Evolutionary conservation across 2,888 invertebrate genomes (phyloP).

Genomic region (Fragum sueziense): DNA sequence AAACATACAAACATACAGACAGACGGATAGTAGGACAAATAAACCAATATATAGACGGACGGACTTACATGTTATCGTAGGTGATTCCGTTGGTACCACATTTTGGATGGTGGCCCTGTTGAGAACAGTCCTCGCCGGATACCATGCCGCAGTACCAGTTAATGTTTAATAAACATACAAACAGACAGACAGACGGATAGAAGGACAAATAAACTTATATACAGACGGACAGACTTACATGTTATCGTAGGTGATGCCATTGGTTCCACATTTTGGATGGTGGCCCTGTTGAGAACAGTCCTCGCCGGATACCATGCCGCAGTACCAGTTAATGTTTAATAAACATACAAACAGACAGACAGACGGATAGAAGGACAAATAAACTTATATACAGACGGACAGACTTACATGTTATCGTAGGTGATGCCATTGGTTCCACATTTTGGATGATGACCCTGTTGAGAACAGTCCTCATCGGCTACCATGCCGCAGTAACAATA

Average conservation of each 20-base stretch:
- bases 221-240: slow-evolving; percentile 8
- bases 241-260: slow-evolving; percentile 14
- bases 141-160: slow-evolving; percentile 47
- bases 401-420: slow-evolving; percentile 13
- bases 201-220: too few species aligned
- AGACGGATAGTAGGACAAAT: too few species aligned
- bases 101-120: slow-evolving; percentile 1
- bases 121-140: slow-evolving; percentile 26
- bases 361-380: too few species aligned
- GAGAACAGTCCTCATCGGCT: slow-evolving; percentile 28
- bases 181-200: too few species aligned
- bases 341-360: too few species aligned
- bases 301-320: slow-evolving; percentile 26
- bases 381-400: too few species aligned
- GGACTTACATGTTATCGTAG: slow-evolving; percentile 19
- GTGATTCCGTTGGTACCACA: slow-evolving; percentile 24
- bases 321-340: too few species aligned
- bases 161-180: too few species aligned
- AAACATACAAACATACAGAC: too few species aligned
- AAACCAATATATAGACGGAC: not conserved
- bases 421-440: slow-evolving; percentile 20
- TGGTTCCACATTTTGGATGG: slow-evolving; percentile 8
- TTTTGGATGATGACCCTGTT: not conserved
- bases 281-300: slow-evolving; percentile 21
- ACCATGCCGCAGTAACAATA: slow-evolving; percentile 48